Conservation (phyloP, 2,888 invertebrate species). For the Ecliptopera silaceata region DNA sequence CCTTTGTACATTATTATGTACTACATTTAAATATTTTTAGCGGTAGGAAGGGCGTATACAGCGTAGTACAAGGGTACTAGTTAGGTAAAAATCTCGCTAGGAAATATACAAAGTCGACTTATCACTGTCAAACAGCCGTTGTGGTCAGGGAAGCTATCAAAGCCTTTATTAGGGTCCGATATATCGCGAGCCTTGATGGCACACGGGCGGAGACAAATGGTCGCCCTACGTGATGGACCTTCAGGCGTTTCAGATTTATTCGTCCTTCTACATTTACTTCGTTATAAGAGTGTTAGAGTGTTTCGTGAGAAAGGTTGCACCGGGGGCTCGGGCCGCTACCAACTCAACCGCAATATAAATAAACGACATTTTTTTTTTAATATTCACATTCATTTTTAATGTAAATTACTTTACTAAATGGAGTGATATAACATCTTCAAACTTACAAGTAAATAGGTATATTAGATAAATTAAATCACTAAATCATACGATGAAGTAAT, state of each 20-base stretch:
- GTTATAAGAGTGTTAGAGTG: not conserved
- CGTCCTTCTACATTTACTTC: not conserved
- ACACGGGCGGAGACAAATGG: slow-evolving; percentile 23
- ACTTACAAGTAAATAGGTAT: no score
- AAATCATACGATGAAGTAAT: no score
- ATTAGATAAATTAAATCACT: no score
- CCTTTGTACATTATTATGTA: not conserved
- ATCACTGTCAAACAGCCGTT: slow-evolving; percentile 16
- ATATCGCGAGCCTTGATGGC: slow-evolving; percentile 27
- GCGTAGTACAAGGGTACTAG: not conserved
- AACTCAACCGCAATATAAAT: no score
- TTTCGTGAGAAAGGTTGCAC: not conserved
- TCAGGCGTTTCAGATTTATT: not conserved
- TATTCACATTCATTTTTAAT: no score
- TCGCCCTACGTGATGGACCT: slow-evolving; percentile 13
- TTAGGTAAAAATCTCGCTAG: not conserved
- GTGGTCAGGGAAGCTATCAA: slow-evolving; percentile 13
- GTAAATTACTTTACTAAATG: no score
- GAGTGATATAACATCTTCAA: no score
- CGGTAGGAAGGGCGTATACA: no score
- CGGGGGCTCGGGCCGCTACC: no score
- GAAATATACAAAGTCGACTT: slow-evolving; percentile 26
- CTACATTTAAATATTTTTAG: no score
- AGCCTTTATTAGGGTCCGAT: slow-evolving; percentile 30
- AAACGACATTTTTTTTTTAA: no score